A percentile compares a stretch with the other conserved stretches of the same genome.
phyloP scores from a whole-genome alignment of 2,113 vertebrate genomes.

The Pachycephala philippinensis region DNA sequence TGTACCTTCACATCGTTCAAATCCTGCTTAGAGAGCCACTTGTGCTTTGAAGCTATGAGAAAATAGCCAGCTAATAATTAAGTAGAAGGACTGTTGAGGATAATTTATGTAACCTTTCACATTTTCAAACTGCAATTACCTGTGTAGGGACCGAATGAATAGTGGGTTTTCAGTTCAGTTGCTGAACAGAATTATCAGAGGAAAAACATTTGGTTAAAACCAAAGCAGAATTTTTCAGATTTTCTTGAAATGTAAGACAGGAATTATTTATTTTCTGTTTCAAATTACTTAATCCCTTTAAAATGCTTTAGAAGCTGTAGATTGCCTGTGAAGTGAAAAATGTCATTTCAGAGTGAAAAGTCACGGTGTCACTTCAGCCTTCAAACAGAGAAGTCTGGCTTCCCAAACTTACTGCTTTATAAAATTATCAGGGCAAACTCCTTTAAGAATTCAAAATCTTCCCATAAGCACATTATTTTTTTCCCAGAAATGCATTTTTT shows the following conservation, averaged over 20 bases:
- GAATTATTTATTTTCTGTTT: constrained; percentile 52
- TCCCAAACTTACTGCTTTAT: background rate
- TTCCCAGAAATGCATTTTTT: background rate
- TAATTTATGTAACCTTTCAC: constrained; percentile 55
- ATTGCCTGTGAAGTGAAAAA: constrained; percentile 30
- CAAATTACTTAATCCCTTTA: constrained; percentile 44
- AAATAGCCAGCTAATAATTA: constrained; percentile 45
- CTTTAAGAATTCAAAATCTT: background rate
- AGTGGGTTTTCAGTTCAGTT: constrained; percentile 23
- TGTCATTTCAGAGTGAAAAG: background rate
- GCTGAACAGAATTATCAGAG: constrained; percentile 12
- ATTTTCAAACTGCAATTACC: constrained; percentile 45
- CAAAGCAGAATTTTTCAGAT: constrained; percentile 27
- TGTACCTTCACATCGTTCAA: constrained; percentile 5
- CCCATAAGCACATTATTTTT: background rate
- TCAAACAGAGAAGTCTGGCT: background rate
- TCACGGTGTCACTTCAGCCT: background rate
- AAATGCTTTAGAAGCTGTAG: constrained; percentile 36
- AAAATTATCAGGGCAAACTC: background rate
- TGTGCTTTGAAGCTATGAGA: constrained; percentile 32
- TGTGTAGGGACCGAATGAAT: constrained; percentile 16
- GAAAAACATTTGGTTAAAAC: constrained; percentile 32
- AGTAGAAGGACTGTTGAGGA: background rate
- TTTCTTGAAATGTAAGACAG: constrained; percentile 23
- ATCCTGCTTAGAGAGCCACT: background rate